phyloP scores from a whole-genome alignment of 2,113 vertebrate species.

The mouse (Mus musculus) region GRCm39 chr14:78256501-78257000 shows the following conservation, averaged over 20 bases:
- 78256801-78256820: background rate
- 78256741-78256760: background rate
- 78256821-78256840: background rate
- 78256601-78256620: background rate
- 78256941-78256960: too few relatives aligned
- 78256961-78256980: background rate
- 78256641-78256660: background rate
- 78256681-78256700: background rate
- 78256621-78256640: background rate
- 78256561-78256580: background rate
- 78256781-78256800: background rate
- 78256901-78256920: fast-evolving
- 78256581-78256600: background rate
- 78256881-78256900: too few relatives aligned
- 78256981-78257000: background rate
- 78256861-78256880: background rate
- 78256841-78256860: background rate
- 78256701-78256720: background rate
- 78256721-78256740: background rate
- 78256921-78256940: too few relatives aligned
- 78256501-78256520: background rate
- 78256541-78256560: background rate
- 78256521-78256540: background rate
- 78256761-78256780: background rate
- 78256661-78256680: background rate